Base-by-base conservation (phyloP, 2,888 invertebrate species). In the Ametastegia equiseti region DNA sequence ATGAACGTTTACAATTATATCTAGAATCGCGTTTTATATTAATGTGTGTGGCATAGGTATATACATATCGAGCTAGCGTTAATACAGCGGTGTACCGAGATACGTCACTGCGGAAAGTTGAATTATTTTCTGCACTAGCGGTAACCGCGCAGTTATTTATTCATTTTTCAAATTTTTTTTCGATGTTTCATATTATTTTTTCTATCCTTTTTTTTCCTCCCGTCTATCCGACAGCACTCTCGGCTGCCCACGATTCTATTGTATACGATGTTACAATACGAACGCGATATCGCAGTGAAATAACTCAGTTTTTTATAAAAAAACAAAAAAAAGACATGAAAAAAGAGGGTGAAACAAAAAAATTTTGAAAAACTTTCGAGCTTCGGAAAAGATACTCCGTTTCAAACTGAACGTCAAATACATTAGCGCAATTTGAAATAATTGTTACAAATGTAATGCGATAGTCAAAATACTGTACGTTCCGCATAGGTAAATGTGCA, bases 191-290 rank as follows among this genome's bases (percentile, higher is more conserved):
- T 47, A 15, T 47, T 47, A n/a, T 47, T n/a, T n/a, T 47, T 1
- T 15, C n/a, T 57, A 9, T 23, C 9, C 1, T 13, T 30, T 5
- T 13, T 19, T 67, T 42, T 39, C 19, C 15, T 6, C n/a, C 45
- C 27, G 30, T 47, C 30, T 15, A 71, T 71, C 45, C 45, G 15
- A 60, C 60, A 60, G 30, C 23, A 5, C 15, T 60, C 45, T 23
- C 23, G 27, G 1, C 13, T 45, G 23, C 39, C 36, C 36, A n/a
- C 39, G 65, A 15, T 13, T 71, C 71, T 47, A 71, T 71, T 71
- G 71, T 71, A n/a, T n/a, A 42, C 71, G 42, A 27, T 42, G 71
- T 13, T 47, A 71, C 71, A 71, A 71, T 71, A 67, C 65, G 65
- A 67, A 36, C n/a, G 11, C 71, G 71, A 71, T 23, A 71, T 47